These are phyloP conservation scores for Drosophila persimilis DNA, from an alignment of 1,140 invertebrate species.

Conservation along the genomic window DNA sequence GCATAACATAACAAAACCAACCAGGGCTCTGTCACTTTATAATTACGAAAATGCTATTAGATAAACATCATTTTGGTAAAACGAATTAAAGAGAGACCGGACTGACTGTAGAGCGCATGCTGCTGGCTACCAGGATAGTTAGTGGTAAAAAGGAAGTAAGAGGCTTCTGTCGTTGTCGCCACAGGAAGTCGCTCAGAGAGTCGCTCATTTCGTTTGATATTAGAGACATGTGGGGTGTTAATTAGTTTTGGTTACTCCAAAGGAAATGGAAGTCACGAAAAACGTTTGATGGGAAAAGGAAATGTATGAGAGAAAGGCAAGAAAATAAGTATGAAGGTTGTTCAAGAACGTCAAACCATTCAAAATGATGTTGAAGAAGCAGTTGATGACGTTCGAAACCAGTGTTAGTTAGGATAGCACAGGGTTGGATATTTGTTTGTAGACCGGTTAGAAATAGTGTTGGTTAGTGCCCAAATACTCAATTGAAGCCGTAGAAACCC, in stretches of 20 bases:
- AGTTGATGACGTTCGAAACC: not conserved
- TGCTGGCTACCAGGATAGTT: conserved; percentile 60
- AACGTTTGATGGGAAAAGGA: conserved; percentile 42
- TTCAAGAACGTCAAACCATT: not conserved
- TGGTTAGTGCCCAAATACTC: not conserved
- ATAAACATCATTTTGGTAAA: conserved; percentile 67
- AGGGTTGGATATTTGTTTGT: too few species aligned
- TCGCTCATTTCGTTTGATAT: conserved; percentile 4
- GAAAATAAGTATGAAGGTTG: conserved; percentile 30
- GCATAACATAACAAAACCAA: conserved; percentile 50
- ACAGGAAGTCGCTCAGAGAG: conserved; percentile 58
- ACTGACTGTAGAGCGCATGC: not conserved
- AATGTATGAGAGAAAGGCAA: conserved; percentile 12
- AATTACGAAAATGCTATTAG: conserved; percentile 68
- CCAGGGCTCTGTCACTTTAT: conserved; percentile 54
- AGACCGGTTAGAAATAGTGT: too few species aligned
- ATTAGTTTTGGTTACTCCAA: conserved; percentile 51
- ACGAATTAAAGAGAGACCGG: conserved; percentile 25
- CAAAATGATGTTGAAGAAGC: not conserved
- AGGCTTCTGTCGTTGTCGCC: conserved; percentile 43
- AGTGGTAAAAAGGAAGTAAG: conserved; percentile 57
- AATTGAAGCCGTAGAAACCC: not conserved
- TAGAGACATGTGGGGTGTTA: conserved; percentile 63
- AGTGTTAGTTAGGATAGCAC: not conserved
- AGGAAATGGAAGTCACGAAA: conserved; percentile 46